Percentiles rank a stretch among this genome's conserved stretches.
Conservation (phyloP, 2,797 vertebrate species). For the Gephyroberyx darwinii region DNA sequence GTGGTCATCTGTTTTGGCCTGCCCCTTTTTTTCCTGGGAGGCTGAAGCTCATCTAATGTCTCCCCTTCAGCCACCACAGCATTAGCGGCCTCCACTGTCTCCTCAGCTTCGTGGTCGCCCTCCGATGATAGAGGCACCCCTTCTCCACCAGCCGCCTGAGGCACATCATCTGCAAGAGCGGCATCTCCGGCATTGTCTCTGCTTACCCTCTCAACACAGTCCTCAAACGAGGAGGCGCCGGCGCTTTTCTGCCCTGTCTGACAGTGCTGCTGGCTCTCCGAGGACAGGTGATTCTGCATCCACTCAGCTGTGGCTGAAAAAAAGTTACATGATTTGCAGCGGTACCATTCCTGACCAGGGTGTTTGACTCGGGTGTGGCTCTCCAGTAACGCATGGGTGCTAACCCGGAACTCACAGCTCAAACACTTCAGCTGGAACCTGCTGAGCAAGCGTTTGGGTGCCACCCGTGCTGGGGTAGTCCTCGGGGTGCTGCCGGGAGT, state of each 20-base stretch:
- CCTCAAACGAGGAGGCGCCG: conserved; percentile 82
- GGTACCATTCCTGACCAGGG: conserved; percentile 86
- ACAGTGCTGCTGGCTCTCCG: conserved; percentile 87
- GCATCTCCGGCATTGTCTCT: conserved; percentile 32
- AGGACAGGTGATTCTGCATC: conserved; percentile 91
- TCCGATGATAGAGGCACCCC: conserved; percentile 8
- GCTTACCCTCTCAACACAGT: conserved; percentile 85
- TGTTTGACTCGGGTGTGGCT: conserved; percentile 89
- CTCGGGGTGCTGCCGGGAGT: conserved; percentile 32
- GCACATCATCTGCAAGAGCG: conserved; percentile 63
- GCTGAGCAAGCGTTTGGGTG: conserved; percentile 75
- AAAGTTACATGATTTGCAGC: conserved; percentile 91
- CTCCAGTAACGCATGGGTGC: conserved; percentile 86
- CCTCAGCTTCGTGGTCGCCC: conserved; percentile 45
- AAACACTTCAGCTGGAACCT: conserved; percentile 89
- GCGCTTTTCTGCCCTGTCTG: conserved; percentile 83
- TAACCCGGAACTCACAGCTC: conserved; percentile 90
- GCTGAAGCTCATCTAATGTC: conserved; percentile 52
- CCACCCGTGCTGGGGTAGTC: conserved; percentile 49
- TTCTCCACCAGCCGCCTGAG: conserved; percentile 36
- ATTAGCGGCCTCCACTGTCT: conserved; percentile 40
- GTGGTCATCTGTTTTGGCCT: conserved; percentile 85
- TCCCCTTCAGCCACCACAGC: conserved; percentile 55
- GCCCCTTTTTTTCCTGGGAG: conserved; percentile 84
- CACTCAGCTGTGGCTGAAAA: conserved; percentile 89